Evolutionary conservation across 2,113 vertebrate genomes (phyloP).

Genomic region (Falcunculus frontatus): DNA sequence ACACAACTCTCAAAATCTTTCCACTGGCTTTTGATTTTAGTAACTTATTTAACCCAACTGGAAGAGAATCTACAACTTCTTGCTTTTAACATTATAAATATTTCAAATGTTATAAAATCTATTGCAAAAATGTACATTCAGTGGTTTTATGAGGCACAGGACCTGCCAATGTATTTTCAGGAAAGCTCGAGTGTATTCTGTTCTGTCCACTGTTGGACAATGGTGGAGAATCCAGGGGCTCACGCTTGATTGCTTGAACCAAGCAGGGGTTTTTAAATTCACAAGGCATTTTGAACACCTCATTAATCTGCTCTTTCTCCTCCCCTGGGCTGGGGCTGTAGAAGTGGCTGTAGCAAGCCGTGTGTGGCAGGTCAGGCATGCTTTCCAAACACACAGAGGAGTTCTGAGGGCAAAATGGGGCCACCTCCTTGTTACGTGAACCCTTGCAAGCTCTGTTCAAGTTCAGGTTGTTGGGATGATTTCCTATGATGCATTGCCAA

Average conservation of each 20-base stretch:
- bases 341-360: conserved; percentile 69
- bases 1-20: not conserved
- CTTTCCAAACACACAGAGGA: conserved; percentile 74
- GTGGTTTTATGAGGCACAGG: conserved; percentile 63
- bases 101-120: conserved; percentile 39
- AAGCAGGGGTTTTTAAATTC: conserved; percentile 80
- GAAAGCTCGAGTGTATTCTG: conserved; percentile 51
- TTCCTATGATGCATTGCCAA: conserved; percentile 70
- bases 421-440: conserved; percentile 70
- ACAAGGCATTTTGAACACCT: conserved; percentile 70
- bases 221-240: conserved; percentile 84
- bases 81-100: conserved; percentile 43
- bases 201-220: conserved; percentile 72
- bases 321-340: conserved; percentile 66
- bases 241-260: conserved; percentile 85
- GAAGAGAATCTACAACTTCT: conserved; percentile 27
- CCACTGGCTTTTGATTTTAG: conserved; percentile 5
- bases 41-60: not conserved
- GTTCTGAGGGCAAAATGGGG: conserved; percentile 70
- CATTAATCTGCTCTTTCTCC: conserved; percentile 69
- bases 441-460: conserved; percentile 68
- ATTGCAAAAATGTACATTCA: conserved; percentile 76
- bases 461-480: conserved; percentile 43
- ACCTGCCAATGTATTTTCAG: conserved; percentile 69
- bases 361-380: conserved; percentile 55